phyloP scores from a whole-genome alignment of 2,113 vertebrate species.

The Dryoscopus gambensis region DNA sequence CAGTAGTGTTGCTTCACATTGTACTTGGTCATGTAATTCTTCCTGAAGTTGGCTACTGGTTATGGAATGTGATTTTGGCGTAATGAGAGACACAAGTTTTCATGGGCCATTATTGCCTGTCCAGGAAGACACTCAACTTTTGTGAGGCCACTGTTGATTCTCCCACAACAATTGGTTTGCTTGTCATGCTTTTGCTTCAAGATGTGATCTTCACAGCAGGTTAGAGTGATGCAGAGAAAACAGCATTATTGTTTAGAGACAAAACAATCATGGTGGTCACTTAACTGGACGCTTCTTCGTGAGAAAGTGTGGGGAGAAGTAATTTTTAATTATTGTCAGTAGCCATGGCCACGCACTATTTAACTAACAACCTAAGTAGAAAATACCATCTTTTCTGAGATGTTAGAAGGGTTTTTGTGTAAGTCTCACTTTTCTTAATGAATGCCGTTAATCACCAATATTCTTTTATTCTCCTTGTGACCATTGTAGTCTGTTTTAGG shows the following conservation, averaged over 20 bases:
- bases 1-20: fast-evolving
- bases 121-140: background rate
- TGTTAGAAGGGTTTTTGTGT: background rate
- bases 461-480: background rate
- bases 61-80: background rate
- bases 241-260: background rate
- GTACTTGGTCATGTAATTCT: background rate
- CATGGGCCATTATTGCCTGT: background rate
- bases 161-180: background rate
- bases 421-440: background rate
- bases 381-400: background rate
- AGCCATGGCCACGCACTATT: background rate
- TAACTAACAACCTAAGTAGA: background rate
- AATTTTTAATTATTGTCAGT: background rate
- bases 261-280: background rate
- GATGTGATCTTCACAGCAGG: background rate
- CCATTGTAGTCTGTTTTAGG: background rate
- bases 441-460: background rate
- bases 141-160: background rate
- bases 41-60: background rate
- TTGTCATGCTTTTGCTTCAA: background rate
- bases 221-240: background rate
- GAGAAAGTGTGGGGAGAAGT: background rate
- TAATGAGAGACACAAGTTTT: background rate
- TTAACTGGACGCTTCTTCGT: background rate